Percentiles rank a stretch among this genome's conserved stretches.
Evolutionary conservation across 2,797 vertebrate species (phyloP).

Genomic region (Dendrocincla fuliginosa): DNA sequence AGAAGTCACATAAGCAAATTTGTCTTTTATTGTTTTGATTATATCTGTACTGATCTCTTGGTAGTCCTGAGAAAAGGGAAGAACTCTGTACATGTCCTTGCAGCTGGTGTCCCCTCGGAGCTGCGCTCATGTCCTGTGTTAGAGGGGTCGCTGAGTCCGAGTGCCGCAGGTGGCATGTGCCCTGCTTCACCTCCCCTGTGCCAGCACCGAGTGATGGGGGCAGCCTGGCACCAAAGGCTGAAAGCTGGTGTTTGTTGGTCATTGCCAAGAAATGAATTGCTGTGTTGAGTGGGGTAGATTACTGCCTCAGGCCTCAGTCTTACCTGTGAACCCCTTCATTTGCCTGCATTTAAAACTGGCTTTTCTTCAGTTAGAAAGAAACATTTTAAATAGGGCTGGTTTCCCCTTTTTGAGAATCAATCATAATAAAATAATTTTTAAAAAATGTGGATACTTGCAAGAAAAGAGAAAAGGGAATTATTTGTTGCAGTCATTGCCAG

Average conservation of each 20-base stretch:
- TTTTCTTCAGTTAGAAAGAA: background rate
- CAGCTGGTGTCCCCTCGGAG: background rate
- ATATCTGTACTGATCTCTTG: background rate
- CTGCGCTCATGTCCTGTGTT: background rate
- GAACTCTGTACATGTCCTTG: background rate
- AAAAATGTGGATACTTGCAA: background rate
- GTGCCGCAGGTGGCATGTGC: rapidly evolving
- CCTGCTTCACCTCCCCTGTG: background rate
- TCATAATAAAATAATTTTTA: background rate
- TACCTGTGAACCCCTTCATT: background rate
- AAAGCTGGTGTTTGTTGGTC: background rate
- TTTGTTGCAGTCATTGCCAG: background rate
- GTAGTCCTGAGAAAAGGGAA: background rate
- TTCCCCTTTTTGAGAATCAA: conserved; percentile 25
- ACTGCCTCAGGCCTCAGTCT: background rate
- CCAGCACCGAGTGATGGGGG: rapidly evolving
- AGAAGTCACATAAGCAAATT: background rate
- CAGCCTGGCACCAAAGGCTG: background rate
- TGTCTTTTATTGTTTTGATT: background rate
- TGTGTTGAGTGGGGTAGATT: background rate
- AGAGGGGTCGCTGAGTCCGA: rapidly evolving
- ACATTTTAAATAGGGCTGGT: background rate
- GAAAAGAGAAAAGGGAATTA: background rate
- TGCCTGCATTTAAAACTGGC: background rate
- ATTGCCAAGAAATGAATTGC: background rate